Evolutionary conservation across 2,888 invertebrate genomes (phyloP).

Genomic region (Serripes groenlandicus): DNA sequence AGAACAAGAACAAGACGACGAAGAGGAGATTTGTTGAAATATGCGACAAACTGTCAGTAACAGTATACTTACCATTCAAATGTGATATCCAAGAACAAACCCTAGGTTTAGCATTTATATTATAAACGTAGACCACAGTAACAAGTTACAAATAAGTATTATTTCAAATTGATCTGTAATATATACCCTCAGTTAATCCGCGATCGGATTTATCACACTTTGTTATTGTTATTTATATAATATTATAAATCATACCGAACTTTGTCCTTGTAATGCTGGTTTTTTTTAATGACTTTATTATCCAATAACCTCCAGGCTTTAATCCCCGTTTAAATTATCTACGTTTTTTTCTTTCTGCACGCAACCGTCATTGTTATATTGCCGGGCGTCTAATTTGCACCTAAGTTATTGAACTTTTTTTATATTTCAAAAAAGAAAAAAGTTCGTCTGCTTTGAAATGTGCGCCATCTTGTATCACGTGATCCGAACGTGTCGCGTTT

Average conservation of each 20-base stretch:
- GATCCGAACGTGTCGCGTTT: constrained; percentile 38
- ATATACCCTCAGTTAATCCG: too few relatives aligned
- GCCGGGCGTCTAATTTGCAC: not conserved
- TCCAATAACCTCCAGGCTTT: not conserved
- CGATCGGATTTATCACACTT: too few relatives aligned
- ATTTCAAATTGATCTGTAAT: too few relatives aligned
- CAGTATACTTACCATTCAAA: too few relatives aligned
- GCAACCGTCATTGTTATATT: not conserved
- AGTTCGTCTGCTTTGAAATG: constrained; percentile 12
- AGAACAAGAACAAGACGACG: too few relatives aligned
- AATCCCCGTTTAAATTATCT: not conserved
- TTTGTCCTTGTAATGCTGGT: not conserved
- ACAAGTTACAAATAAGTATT: too few relatives aligned
- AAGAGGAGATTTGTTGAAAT: too few relatives aligned
- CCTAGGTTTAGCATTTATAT: too few relatives aligned
- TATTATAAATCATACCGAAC: not conserved
- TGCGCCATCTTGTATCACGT: constrained; percentile 40
- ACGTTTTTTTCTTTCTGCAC: not conserved
- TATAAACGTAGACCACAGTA: too few relatives aligned
- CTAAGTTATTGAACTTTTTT: not conserved
- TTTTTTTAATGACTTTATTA: not conserved
- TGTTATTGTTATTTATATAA: not conserved
- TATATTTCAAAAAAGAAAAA: not conserved
- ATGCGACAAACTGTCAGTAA: too few relatives aligned
- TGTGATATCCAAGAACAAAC: too few relatives aligned